Conservation (phyloP, 2,888 invertebrate species). For the Caenorhabditis sinica region DNA sequence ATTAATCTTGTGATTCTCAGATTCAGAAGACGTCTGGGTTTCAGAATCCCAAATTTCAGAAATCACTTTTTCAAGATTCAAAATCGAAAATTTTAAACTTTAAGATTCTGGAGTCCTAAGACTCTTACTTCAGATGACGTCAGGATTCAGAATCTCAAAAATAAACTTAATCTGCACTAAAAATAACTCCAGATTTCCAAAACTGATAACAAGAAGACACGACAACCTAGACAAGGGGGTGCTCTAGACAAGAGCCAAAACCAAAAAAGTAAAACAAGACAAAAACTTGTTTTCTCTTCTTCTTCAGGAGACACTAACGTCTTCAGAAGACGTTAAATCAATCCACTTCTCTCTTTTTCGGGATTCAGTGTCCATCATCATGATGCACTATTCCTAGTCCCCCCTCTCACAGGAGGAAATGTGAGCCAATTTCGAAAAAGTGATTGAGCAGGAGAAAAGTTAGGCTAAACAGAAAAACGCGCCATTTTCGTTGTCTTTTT, state of each 20-base stretch:
- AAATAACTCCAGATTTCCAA: neutral
- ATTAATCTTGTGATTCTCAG: no score
- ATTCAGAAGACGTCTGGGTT: no score
- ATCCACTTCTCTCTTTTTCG: conserved; percentile 7
- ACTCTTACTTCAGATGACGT: no score
- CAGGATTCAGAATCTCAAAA: neutral
- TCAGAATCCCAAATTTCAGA: no score
- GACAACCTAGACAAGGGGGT: neutral
- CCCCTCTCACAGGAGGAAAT: conserved; percentile 6
- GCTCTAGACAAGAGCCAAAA: neutral
- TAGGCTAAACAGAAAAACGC: conserved; percentile 17
- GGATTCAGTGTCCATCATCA: neutral
- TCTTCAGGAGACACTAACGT: conserved; percentile 12
- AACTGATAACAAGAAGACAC: neutral
- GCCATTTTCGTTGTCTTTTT: no score
- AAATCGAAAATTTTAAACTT: no score
- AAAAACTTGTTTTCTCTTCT: conserved; percentile 14
- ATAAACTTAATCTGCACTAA: neutral
- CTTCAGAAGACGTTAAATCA: conserved; percentile 10
- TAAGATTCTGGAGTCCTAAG: no score
- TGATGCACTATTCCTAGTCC: conserved; percentile 32
- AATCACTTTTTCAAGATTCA: no score
- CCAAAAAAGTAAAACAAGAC: conserved; percentile 17
- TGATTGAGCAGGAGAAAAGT: conserved; percentile 9
- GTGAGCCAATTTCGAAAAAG: conserved; percentile 48